phyloP scores from a whole-genome alignment of 2,888 invertebrate genomes.

The Gordius sp. region DNA sequence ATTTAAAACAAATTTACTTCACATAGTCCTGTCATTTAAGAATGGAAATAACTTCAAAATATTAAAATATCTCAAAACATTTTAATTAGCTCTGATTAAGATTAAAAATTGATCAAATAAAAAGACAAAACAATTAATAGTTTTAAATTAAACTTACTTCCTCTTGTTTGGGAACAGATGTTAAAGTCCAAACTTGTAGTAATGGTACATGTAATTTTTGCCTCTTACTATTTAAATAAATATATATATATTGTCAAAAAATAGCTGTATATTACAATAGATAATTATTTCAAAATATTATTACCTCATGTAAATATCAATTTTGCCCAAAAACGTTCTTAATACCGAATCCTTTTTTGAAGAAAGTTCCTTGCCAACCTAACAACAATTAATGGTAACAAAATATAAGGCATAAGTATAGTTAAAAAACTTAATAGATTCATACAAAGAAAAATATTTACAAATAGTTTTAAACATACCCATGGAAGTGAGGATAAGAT shows the following conservation, averaged over 20 bases:
- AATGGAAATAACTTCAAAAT: too few relatives aligned
- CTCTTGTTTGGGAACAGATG: slow-evolving; percentile 39
- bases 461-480: slow-evolving; percentile 29
- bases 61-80: too few relatives aligned
- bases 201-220: slow-evolving; percentile 74
- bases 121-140: slow-evolving; percentile 19
- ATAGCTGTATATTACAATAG: neutral
- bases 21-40: too few relatives aligned
- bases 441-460: neutral
- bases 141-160: slow-evolving; percentile 28
- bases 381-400: slow-evolving; percentile 21
- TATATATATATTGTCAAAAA: slow-evolving; percentile 10
- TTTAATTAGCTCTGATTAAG: too few relatives aligned
- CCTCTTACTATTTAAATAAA: slow-evolving; percentile 37
- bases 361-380: slow-evolving; percentile 67
- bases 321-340: slow-evolving; percentile 58
- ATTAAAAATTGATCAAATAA: too few relatives aligned
- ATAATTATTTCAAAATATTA: neutral
- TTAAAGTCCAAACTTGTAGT: slow-evolving; percentile 73
- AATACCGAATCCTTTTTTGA: slow-evolving; percentile 82
- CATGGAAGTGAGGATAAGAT: slow-evolving; percentile 73
- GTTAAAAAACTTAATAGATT: neutral
- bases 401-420: too few relatives aligned
- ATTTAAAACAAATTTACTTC: too few relatives aligned
- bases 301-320: slow-evolving; percentile 54